Percentiles rank a stretch among this genome's conserved stretches.
phyloP scores from a whole-genome alignment of 2,797 vertebrate species.

The Orientallactaga sibirica region DNA sequence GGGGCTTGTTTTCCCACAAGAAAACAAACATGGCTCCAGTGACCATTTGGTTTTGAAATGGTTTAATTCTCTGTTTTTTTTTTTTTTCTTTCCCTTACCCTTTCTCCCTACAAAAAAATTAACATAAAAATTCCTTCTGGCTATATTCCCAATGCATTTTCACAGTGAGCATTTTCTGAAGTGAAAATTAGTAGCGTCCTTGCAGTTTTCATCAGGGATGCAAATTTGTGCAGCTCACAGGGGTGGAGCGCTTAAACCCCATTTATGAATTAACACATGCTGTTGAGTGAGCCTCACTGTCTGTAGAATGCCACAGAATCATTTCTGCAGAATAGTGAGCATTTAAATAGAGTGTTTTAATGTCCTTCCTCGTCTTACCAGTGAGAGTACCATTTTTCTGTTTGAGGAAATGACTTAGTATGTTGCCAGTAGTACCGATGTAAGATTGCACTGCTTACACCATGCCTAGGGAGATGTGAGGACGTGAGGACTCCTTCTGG shows the following conservation, averaged over 20 bases:
- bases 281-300: constrained; percentile 46
- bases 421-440: constrained; percentile 22
- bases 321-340: constrained; percentile 19
- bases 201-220: constrained; percentile 75
- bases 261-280: constrained; percentile 77
- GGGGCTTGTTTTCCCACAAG: constrained; percentile 65
- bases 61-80: constrained; percentile 73
- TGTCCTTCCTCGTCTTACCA: constrained; percentile 50
- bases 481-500: neutral
- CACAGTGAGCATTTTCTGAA: constrained; percentile 82
- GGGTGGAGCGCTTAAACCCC: constrained; percentile 66
- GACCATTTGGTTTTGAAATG: constrained; percentile 76
- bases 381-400: constrained; percentile 24
- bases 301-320: constrained; percentile 30
- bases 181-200: constrained; percentile 82
- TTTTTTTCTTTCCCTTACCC: constrained; percentile 41
- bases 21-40: constrained; percentile 73
- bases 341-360: constrained; percentile 36
- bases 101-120: constrained; percentile 73
- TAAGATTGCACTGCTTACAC: constrained; percentile 45
- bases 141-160: constrained; percentile 82
- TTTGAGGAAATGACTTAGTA: constrained; percentile 52
- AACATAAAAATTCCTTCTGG: constrained; percentile 83
- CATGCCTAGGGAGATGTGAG: neutral
- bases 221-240: constrained; percentile 72